Base-by-base conservation (phyloP, 2,113 vertebrate genomes). In the Callipepla californica region DNA sequence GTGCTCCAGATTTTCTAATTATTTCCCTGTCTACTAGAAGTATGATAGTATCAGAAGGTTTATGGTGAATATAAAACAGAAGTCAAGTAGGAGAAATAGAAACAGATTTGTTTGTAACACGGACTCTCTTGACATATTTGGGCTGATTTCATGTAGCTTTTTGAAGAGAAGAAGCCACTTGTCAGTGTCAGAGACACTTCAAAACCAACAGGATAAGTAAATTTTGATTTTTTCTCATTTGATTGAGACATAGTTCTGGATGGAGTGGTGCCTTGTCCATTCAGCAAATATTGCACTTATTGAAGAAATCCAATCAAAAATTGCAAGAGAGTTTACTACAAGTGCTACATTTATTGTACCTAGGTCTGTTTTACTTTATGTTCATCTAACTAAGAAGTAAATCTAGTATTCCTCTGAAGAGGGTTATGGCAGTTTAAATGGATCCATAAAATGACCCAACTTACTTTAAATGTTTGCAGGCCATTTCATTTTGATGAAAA, bases 181-280 rank as follows among this genome's bases (percentile, higher is more conserved):
- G 98, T 70, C 40, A 40, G 3, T 91, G 13, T 96, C 87, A 85
- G 98, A 97, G 55, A 93, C 75, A 58, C 80, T 95, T 95, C 96
- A 96, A 21, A 95, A 90, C 57, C 96, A 97, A 92, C 97, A 98
- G 97, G 98, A 98, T 96, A 88, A 81, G 42, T 90, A 89, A 68
- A 66, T 61, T 70, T 42, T 80, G 57, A 3, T 9, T 87, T 53
- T 76, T 63, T 53, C 44, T 70, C 15, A 19, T 45, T 85, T 92
- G n/a, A 32, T n/a, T 65, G 36, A 70, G 38, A 21, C 8, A 14
- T 45, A 77, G 15, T 83, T 59, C 40, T 77, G 28, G 7, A 15
- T 50, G 51, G 34, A 80, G 8, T 18, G 58, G 5, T 68, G 19
- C 4, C 5, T 6, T 70, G 4, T 66, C 28, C 76, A 7, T 18